A percentile compares a stretch with the other conserved stretches of the same genome.
These are phyloP conservation scores for Aphrophora alni DNA, from an alignment of 2,888 invertebrate genomes.

Conservation along the genomic window DNA sequence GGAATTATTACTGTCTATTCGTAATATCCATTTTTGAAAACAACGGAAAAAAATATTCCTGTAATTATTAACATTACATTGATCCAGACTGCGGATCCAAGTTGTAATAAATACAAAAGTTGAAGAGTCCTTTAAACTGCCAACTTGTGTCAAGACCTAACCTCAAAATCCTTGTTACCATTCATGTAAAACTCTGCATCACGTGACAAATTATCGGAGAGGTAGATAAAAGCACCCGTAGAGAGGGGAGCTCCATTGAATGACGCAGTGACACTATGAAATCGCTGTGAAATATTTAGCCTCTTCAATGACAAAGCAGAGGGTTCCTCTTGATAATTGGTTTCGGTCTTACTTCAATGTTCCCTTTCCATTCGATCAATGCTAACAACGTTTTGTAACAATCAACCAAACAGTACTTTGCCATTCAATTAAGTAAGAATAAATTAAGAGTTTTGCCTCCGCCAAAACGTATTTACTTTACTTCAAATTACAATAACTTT, in stretches of 20 bases:
- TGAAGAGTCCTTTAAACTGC: neutral
- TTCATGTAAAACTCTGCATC: neutral
- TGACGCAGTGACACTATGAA: slow-evolving; percentile 36
- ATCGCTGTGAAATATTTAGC: slow-evolving; percentile 43
- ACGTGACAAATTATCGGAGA: neutral
- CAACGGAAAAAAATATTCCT: too few relatives aligned
- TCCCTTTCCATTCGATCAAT: neutral
- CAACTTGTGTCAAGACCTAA: neutral
- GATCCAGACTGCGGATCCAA: too few relatives aligned
- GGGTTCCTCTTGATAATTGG: neutral
- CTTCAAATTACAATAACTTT: too few relatives aligned
- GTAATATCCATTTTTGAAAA: too few relatives aligned
- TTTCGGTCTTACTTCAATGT: neutral
- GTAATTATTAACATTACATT: too few relatives aligned
- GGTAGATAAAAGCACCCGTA: neutral
- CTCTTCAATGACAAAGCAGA: neutral
- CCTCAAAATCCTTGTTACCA: slow-evolving; percentile 3
- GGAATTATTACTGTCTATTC: too few relatives aligned
- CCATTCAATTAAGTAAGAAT: too few relatives aligned
- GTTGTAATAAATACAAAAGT: too few relatives aligned
- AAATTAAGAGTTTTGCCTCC: too few relatives aligned
- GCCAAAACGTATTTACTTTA: too few relatives aligned
- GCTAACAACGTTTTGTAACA: neutral
- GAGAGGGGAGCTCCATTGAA: neutral
- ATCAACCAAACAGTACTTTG: neutral